Percentiles rank a stretch among this genome's conserved stretches.
phyloP scores from a whole-genome alignment of 2,797 vertebrate genomes.

The Euthynnus affinis region DNA sequence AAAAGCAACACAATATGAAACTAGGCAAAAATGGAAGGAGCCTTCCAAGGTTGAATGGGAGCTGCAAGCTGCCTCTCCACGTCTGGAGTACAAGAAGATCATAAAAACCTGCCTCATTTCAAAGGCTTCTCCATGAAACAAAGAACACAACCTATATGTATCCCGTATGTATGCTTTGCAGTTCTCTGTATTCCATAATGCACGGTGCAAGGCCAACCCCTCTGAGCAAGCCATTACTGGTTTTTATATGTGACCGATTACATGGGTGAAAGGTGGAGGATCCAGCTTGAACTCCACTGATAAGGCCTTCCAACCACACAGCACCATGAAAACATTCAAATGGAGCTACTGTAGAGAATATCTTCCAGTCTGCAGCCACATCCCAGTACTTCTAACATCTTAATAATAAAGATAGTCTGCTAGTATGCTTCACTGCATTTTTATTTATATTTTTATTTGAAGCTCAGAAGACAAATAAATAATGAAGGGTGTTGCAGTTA shows the following conservation, averaged over 20 bases:
- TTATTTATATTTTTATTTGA: not conserved
- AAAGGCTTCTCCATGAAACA: constrained; percentile 3
- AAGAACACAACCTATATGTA: not conserved
- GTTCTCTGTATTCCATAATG: not conserved
- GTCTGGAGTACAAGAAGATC: constrained; percentile 12
- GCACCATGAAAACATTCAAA: constrained; percentile 43
- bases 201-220: not conserved
- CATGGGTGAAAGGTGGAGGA: constrained; percentile 79
- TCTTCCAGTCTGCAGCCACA: constrained; percentile 7
- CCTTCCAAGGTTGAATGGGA: not conserved
- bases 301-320: constrained; percentile 58
- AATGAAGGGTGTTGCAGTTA: not conserved
- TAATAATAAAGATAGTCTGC: not conserved
- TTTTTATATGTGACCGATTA: constrained; percentile 85
- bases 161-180: not conserved
- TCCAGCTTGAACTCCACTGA: constrained; percentile 62
- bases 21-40: not conserved
- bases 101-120: not conserved
- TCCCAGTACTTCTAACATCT: constrained; percentile 10
- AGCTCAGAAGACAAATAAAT: not conserved
- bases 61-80: not conserved
- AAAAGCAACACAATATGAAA: not conserved
- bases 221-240: constrained; percentile 55
- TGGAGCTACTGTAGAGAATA: constrained; percentile 28
- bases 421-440: not conserved